These are phyloP conservation scores for Zaprionus kolodkinae DNA, from an alignment of 1,140 invertebrate genomes.

Conservation along the genomic window DNA sequence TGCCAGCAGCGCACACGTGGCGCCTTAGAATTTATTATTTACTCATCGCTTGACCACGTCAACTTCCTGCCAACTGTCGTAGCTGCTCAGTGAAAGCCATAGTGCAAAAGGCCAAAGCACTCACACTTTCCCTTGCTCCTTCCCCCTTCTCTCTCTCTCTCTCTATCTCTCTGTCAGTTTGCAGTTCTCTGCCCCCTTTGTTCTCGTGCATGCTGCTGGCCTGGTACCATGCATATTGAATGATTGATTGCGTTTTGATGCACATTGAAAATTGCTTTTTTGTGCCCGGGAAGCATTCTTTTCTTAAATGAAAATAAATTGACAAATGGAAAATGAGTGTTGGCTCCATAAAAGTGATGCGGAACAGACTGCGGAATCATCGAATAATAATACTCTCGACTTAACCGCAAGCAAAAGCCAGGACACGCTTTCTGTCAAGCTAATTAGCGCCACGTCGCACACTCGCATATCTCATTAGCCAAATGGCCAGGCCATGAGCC, in stretches of 20 bases:
- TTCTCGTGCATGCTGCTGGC: not conserved
- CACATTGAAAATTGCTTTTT: conserved; percentile 56
- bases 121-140: not conserved
- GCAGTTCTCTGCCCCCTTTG: not conserved
- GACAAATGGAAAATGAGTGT: conserved; percentile 1
- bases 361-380: not conserved
- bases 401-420: conserved; percentile 28
- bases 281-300: conserved; percentile 1
- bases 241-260: conserved; percentile 77
- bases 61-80: conserved; percentile 43
- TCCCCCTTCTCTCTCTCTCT: not conserved
- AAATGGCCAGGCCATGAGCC: conserved; percentile 23
- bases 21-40: conserved; percentile 46
- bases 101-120: conserved; percentile 34
- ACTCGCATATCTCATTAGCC: conserved; percentile 47
- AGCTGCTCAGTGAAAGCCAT: conserved; percentile 3
- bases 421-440: conserved; percentile 27
- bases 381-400: not conserved
- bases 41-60: conserved; percentile 37
- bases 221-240: conserved; percentile 60
- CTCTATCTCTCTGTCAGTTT: not conserved
- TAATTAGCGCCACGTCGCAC: conserved; percentile 19
- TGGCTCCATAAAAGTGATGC: not conserved
- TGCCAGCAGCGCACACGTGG: conserved; percentile 15
- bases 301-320: not conserved